A percentile compares a stretch with the other conserved stretches of the same genome.
Conservation (phyloP, 2,797 vertebrate genomes). For the Okamejei kenojei region DNA sequence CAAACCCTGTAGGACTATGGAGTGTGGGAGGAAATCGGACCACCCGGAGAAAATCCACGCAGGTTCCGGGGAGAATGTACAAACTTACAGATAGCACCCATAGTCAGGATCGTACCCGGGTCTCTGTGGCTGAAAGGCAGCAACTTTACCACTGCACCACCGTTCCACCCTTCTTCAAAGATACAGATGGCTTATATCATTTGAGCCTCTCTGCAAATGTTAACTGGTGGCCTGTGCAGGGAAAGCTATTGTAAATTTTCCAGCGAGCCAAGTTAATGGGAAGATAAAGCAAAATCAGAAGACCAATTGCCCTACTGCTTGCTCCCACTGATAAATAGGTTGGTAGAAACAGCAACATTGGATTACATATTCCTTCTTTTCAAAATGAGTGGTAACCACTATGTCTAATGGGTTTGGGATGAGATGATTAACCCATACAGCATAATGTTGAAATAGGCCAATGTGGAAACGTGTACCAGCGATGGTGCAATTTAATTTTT, state of each 20-base stretch:
- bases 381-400: not conserved
- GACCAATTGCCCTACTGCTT: not conserved
- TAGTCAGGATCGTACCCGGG: too few relatives aligned
- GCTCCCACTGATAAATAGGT: not conserved
- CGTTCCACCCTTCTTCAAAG: not conserved
- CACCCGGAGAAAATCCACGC: too few relatives aligned
- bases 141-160: too few relatives aligned
- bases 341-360: not conserved
- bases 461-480: not conserved
- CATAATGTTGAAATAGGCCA: not conserved
- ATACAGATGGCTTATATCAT: not conserved
- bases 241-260: not conserved
- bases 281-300: not conserved
- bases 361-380: not conserved
- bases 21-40: too few relatives aligned
- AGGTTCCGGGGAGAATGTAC: too few relatives aligned
- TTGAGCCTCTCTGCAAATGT: not conserved
- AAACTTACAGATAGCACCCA: too few relatives aligned
- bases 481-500: too few relatives aligned
- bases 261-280: not conserved
- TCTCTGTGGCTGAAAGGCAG: too few relatives aligned
- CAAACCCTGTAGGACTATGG: too few relatives aligned
- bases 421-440: too few relatives aligned
- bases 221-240: not conserved
- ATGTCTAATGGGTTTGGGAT: not conserved